These are phyloP conservation scores for Scomber colias DNA, from an alignment of 2,113 vertebrate genomes.

Conservation along the genomic window DNA sequence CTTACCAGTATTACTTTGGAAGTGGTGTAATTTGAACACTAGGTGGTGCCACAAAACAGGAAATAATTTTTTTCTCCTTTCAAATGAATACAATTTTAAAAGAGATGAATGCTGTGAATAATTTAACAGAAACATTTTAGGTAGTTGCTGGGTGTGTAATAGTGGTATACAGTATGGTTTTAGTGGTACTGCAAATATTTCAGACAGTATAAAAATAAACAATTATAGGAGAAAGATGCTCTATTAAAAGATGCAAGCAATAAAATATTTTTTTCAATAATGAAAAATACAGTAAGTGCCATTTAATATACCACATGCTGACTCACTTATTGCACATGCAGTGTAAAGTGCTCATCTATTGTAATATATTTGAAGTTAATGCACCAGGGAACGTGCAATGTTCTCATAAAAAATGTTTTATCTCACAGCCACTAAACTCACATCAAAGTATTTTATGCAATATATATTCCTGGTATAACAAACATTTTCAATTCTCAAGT, in stretches of 20 bases:
- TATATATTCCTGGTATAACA: background rate
- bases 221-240: background rate
- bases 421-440: background rate
- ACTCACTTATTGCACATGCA: background rate
- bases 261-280: background rate
- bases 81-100: background rate
- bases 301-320: conserved; percentile 3
- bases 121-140: background rate
- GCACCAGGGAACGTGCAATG: background rate
- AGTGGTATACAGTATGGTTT: background rate
- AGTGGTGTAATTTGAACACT: conserved; percentile 26
- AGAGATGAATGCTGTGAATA: background rate
- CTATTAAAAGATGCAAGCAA: background rate
- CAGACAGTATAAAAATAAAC: conserved; percentile 4
- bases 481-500: background rate
- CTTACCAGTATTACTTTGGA: background rate
- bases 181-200: background rate
- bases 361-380: background rate
- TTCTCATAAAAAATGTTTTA: background rate
- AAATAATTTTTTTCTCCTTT: background rate
- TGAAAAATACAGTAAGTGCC: background rate
- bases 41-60: conserved; percentile 31
- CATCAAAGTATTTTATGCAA: background rate
- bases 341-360: conserved; percentile 25
- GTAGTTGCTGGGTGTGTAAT: background rate